phyloP scores from a whole-genome alignment of 2,888 invertebrate species.

The Conistra vaccinii region DNA sequence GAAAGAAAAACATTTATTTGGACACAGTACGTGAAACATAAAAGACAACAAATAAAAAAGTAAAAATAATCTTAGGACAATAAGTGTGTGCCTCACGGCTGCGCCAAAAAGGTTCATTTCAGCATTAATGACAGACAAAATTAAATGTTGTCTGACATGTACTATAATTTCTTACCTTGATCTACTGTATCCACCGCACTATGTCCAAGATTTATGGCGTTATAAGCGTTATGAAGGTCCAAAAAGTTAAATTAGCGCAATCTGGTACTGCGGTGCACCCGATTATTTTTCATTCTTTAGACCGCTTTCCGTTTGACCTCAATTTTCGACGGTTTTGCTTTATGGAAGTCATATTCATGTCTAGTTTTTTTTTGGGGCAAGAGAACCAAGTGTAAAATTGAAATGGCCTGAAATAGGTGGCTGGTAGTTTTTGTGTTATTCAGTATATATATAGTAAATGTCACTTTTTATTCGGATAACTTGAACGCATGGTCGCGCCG shows the following conservation, averaged over 20 bases:
- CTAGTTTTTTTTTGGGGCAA: not conserved
- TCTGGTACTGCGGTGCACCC: slow-evolving; percentile 65
- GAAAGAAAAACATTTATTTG: no score
- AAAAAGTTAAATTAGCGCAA: slow-evolving; percentile 72
- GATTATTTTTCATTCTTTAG: slow-evolving; percentile 62
- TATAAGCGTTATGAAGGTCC: slow-evolving; percentile 58
- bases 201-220: slow-evolving; percentile 61
- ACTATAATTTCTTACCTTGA: not conserved
- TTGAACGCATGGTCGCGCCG: no score
- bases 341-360: slow-evolving; percentile 16
- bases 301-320: slow-evolving; percentile 30
- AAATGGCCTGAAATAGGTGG: slow-evolving; percentile 12
- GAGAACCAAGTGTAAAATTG: slow-evolving; percentile 6
- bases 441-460: no score
- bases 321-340: slow-evolving; percentile 35
- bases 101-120: no score
- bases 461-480: no score
- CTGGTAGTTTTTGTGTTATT: not conserved
- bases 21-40: no score
- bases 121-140: no score
- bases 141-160: no score
- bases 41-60: no score
- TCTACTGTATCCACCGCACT: slow-evolving; percentile 46
- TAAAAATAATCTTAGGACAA: no score
- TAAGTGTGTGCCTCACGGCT: no score